phyloP scores from a whole-genome alignment of 2,113 vertebrate species.

The Pterocles gutturalis region DNA sequence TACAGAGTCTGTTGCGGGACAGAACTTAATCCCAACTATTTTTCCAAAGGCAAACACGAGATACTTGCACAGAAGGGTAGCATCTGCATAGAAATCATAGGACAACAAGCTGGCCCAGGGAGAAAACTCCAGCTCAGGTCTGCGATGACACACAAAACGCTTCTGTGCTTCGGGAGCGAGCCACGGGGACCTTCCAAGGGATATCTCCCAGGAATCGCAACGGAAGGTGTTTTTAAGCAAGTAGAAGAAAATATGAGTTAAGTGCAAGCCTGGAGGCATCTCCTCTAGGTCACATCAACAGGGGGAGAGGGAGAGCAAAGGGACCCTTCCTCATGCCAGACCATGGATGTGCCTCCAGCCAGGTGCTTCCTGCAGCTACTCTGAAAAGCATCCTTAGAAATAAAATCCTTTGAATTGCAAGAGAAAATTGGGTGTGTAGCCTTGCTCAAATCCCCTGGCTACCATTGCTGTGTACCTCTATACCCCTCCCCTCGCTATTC shows the following conservation, averaged over 20 bases:
- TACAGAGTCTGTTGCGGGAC: not conserved
- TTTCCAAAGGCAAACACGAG: not conserved
- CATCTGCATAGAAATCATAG: not conserved
- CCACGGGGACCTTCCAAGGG: not conserved
- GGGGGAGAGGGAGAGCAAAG: accelerated
- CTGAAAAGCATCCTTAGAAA: not conserved
- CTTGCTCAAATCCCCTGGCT: not conserved
- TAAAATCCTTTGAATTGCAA: not conserved
- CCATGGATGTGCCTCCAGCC: not conserved
- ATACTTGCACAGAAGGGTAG: not conserved
- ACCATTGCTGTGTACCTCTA: not conserved
- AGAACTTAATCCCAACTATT: not conserved
- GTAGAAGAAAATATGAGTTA: not conserved
- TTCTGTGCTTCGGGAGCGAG: not conserved
- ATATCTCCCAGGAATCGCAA: accelerated
- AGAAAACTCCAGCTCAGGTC: not conserved
- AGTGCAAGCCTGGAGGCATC: not conserved
- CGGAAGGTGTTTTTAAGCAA: not conserved
- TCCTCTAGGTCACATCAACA: not conserved
- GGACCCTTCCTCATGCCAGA: not conserved
- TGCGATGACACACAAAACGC: accelerated
- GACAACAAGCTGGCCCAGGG: not conserved
- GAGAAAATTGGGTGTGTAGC: not conserved
- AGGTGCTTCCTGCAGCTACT: not conserved
- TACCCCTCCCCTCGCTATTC: not conserved